phyloP scores from a whole-genome alignment of 2,888 invertebrate genomes.

The Atrina japonica region DNA sequence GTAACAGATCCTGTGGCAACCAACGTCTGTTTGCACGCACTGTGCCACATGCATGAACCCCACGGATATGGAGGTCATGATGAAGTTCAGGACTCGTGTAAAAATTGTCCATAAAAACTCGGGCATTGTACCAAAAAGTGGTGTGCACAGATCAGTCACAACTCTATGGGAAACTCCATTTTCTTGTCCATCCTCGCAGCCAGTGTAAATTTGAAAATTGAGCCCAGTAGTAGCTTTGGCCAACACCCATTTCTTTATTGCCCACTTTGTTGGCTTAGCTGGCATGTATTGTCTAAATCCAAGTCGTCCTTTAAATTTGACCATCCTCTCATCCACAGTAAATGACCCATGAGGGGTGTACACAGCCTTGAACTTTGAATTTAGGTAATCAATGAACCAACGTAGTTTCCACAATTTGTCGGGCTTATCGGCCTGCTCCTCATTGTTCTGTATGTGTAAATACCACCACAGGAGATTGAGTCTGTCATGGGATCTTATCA shows the following conservation, averaged over 20 bases:
- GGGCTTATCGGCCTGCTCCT: conserved; percentile 9
- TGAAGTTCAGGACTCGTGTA: conserved; percentile 32
- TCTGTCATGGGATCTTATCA: conserved; percentile 31
- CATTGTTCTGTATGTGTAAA: conserved; percentile 34
- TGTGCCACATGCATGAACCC: conserved; percentile 43
- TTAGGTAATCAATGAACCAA: too few species aligned
- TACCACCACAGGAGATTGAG: conserved; percentile 39
- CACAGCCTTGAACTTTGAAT: background rate
- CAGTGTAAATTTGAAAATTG: conserved; percentile 42
- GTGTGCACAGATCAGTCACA: conserved; percentile 12
- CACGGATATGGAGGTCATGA: conserved; percentile 2
- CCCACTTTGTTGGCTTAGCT: conserved; percentile 42
- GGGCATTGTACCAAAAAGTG: background rate
- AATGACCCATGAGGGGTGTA: conserved; percentile 36
- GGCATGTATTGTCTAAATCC: conserved; percentile 45
- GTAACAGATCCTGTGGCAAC: conserved; percentile 38
- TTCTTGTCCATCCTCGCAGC: conserved; percentile 15
- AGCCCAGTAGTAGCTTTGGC: too few species aligned
- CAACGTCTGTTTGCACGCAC: conserved; percentile 41
- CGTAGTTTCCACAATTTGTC: background rate
- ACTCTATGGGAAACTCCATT: conserved; percentile 32
- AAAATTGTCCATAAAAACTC: conserved; percentile 44
- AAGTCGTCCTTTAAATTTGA: conserved; percentile 37
- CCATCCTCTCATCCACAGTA: conserved; percentile 39
- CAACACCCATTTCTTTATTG: conserved; percentile 42